These are phyloP conservation scores for Lutraria rhynchaena DNA, from an alignment of 1,140 invertebrate genomes.

Conservation along the genomic window DNA sequence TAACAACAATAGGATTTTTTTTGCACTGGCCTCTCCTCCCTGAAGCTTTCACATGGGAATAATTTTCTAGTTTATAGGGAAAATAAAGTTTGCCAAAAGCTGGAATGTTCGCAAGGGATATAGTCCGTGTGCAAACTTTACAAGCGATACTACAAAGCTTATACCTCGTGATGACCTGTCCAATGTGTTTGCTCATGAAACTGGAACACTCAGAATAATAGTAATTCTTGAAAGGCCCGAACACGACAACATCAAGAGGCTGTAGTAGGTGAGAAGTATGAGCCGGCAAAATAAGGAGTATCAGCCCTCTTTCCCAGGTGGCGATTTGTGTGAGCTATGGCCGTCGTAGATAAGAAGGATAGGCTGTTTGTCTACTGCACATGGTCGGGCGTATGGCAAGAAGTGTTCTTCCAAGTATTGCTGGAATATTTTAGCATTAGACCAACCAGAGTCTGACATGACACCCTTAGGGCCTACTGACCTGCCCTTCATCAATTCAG, in stretches of 20 bases:
- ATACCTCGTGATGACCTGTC: conserved; percentile 18
- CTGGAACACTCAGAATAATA: conserved; percentile 20
- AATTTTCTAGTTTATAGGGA: no score
- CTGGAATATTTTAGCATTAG: conserved; percentile 16
- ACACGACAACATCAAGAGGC: conserved; percentile 27
- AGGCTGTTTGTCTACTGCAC: neutral
- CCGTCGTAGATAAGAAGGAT: conserved; percentile 26
- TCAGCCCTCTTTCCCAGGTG: conserved; percentile 36
- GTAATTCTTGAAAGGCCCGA: conserved; percentile 31
- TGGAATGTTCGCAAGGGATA: conserved; percentile 27
- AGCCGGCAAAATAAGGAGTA: conserved; percentile 47
- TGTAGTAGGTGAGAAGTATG: conserved; percentile 50
- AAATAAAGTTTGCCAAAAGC: no score
- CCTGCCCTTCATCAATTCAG: conserved; percentile 21
- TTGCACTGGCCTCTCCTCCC: no score
- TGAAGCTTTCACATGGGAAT: no score
- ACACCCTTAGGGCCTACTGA: neutral
- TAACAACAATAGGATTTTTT: no score
- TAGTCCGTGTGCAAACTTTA: conserved; percentile 23
- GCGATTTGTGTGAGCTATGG: neutral
- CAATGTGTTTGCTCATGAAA: conserved; percentile 6
- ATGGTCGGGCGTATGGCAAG: conserved; percentile 1
- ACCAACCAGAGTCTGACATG: conserved; percentile 37
- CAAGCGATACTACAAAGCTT: conserved; percentile 7
- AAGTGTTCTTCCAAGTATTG: conserved; percentile 28